Base-by-base conservation (phyloP, 2,888 invertebrate genomes). In the Lycocerus yunnanus region DNA sequence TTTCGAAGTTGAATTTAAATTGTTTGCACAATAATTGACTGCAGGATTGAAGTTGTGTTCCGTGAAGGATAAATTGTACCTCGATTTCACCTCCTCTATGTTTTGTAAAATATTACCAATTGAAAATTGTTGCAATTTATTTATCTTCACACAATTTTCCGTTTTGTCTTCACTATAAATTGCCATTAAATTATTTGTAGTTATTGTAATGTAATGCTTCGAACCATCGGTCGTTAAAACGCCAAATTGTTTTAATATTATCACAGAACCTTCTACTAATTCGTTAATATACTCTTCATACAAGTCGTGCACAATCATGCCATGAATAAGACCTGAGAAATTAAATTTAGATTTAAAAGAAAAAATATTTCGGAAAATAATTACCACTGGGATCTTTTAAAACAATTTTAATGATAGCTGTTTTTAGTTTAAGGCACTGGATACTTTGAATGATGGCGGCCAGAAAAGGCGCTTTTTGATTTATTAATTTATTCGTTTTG, bases 391-490 rank as follows among this genome's bases (percentile, higher is more conserved):
- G 59, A 78, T 85, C 85, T 75, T 82, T 84, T 16, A 85, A 71
- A 1, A 80, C 80, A 15, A 85, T 76, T 76, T 81, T 82, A 15
- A 83, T 80, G 14, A 78, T 80, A 9, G 80, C 79, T 60, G 74
- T 80, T 71, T 82, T 81, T 5, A 69, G 67, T 13, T 71, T 76
- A 1, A 74, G 66, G 61, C 72, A 75, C 66, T 83, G 82, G 13
- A 85, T 74, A 72, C 75, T 82, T 68, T 84, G 75, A 65, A 86
- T 79, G 3, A 84, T 73, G 14, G 84, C 84, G 13, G 83, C 85
- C 71, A 86, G 78, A 80, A 85, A 85, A 6, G 86, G 85, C 1
- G 82, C 83, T 77, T 84, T 84, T 61, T 82, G 81, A 68, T 83
- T 82, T 10, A 81, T 78, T 21, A 84, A 75, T 71, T 82, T 79